A percentile compares a stretch with the other conserved stretches of the same genome.
phyloP scores from a whole-genome alignment of 2,113 vertebrate species.

The Myiozetetes cayanensis region DNA sequence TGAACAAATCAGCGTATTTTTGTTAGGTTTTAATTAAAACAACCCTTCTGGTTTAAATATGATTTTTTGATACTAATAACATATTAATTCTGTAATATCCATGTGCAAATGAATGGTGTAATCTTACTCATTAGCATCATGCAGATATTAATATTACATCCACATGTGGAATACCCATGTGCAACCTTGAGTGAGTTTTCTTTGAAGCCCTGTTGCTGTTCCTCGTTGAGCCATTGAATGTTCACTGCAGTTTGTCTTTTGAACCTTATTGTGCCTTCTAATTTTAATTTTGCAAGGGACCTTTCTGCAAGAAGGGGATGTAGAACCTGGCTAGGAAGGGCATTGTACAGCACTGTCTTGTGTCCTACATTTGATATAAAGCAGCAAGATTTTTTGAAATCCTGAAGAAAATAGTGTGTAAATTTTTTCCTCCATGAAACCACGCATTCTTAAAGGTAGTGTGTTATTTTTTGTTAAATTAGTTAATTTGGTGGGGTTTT shows the following conservation, averaged over 20 bases:
- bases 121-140: rapidly evolving
- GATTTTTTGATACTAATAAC: neutral
- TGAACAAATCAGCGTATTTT: neutral
- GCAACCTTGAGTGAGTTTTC: neutral
- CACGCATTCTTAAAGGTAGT: neutral
- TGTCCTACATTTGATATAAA: neutral
- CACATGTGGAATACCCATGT: neutral
- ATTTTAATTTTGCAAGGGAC: neutral
- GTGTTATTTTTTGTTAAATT: neutral
- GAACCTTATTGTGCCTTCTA: neutral
- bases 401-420: neutral
- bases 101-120: neutral
- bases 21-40: neutral
- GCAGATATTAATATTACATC: neutral
- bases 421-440: neutral
- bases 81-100: neutral
- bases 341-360: neutral
- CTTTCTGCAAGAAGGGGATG: neutral
- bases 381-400: neutral
- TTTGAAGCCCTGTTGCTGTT: neutral
- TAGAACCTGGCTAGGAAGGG: neutral
- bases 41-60: neutral
- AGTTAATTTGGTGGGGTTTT: neutral
- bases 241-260: neutral
- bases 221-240: neutral